A percentile compares a stretch with the other conserved stretches of the same genome.
Evolutionary conservation across 1,140 invertebrate species (phyloP).

Genomic region (Charaxes varanes): DNA sequence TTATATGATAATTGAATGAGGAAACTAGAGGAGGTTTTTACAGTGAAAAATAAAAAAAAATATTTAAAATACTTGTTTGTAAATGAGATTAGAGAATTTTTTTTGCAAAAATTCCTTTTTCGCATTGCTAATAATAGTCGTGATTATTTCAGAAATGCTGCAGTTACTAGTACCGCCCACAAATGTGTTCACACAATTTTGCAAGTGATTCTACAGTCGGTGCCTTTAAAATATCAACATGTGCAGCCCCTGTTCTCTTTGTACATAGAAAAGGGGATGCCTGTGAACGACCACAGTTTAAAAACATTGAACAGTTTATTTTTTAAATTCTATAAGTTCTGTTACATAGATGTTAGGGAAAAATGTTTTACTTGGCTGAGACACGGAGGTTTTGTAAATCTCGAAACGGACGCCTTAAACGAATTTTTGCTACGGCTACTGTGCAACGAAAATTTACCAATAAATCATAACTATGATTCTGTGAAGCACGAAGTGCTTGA

Average conservation of each 20-base stretch:
- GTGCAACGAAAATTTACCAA: constrained; percentile 37
- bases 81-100: too few relatives aligned
- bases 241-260: constrained; percentile 40
- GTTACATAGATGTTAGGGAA: constrained; percentile 25
- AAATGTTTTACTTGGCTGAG: constrained; percentile 46
- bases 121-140: background rate
- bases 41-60: too few relatives aligned
- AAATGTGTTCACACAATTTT: constrained; percentile 43
- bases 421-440: constrained; percentile 42
- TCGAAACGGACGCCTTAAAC: constrained; percentile 19
- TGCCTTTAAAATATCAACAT: constrained; percentile 33
- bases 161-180: constrained; percentile 28
- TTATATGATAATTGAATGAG: too few relatives aligned
- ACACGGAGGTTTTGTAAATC: constrained; percentile 22
- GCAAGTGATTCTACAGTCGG: constrained; percentile 31
- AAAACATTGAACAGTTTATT: constrained; percentile 37
- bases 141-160: constrained; percentile 46
- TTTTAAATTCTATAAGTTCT: constrained; percentile 49
- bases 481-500: constrained; percentile 25
- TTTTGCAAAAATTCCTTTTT: too few relatives aligned
- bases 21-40: too few relatives aligned
- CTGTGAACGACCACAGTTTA: constrained; percentile 39
- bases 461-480: constrained; percentile 1
- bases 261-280: constrained; percentile 55
- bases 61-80: too few relatives aligned